Evolutionary conservation across 2,888 invertebrate genomes (phyloP).

Genomic region (Hypsopygia costalis): DNA sequence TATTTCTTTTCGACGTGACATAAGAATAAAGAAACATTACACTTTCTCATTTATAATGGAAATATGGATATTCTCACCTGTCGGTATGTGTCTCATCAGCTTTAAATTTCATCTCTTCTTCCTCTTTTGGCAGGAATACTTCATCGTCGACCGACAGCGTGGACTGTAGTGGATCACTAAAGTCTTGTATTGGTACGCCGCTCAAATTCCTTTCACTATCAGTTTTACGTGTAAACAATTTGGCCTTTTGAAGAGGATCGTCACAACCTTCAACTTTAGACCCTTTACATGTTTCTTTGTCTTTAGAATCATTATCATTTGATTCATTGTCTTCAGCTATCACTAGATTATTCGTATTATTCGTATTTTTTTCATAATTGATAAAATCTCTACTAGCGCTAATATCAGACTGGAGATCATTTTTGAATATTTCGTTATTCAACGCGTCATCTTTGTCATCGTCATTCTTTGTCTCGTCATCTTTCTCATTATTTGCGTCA

Average conservation of each 20-base stretch:
- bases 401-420: slow-evolving; percentile 8
- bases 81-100: slow-evolving; percentile 66
- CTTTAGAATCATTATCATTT: slow-evolving; percentile 17
- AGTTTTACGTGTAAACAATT: slow-evolving; percentile 44
- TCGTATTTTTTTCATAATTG: slow-evolving; percentile 5
- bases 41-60: not conserved
- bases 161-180: slow-evolving; percentile 90
- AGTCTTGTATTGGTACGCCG: slow-evolving; percentile 84
- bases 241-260: slow-evolving; percentile 43
- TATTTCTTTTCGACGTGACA: too few relatives aligned
- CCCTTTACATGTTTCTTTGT: slow-evolving; percentile 6
- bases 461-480: slow-evolving; percentile 4
- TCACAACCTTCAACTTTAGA: slow-evolving; percentile 18
- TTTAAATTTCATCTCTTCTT: slow-evolving; percentile 56
- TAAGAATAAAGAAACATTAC: too few relatives aligned
- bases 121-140: slow-evolving; percentile 67
- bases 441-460: slow-evolving; percentile 10
- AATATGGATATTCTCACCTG: slow-evolving; percentile 46
- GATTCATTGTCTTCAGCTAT: slow-evolving; percentile 16
- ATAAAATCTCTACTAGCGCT: not conserved
- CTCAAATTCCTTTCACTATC: slow-evolving; percentile 63
- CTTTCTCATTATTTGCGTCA: slow-evolving; percentile 28
- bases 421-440: slow-evolving; percentile 5
- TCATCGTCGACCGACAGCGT: slow-evolving; percentile 68
- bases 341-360: slow-evolving; percentile 16